Evolutionary conservation across 2,888 invertebrate genomes (phyloP), one percentile per base, ranked within the genome.

Genomic region (Drosophila mimetica): DNA sequence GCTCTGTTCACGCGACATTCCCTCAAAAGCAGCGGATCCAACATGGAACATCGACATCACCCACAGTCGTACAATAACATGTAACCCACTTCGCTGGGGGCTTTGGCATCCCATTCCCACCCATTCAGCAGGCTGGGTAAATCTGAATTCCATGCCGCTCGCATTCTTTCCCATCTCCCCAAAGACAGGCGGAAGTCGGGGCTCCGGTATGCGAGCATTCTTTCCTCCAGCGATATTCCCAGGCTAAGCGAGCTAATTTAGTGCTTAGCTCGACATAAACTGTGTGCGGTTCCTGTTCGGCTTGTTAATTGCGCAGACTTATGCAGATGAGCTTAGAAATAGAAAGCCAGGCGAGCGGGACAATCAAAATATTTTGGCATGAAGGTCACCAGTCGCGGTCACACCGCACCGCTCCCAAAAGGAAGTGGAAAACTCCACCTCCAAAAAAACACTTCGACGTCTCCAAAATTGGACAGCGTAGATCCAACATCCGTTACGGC

Each of bases 151-250:
- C 75, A 78, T 51, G 67, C 50, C 67, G 51, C 22, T 69, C 79
- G 60, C 81, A 81, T 81, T 81, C 86, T 86, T 81, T 52, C 42
- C 41, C 41, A 32, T 18, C 59, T 86, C 85, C 85, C 79, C 81
- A 81, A 79, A 73, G 78, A 67, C 66, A 48, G 50, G 67, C 86
- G 82, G 82, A 83, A 84, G 82, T 84, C 47, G 51, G 50, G 59
- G 73, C 82, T 82, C 63, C 66, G 81, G 75, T 63, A 80, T 84
- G 81, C 81, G 65, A 75, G 64, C 84, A 77, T 69, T 64, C 64
- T 64, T 52, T 16, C 16, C 36, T 8, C n/a, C 42, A 51, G 9
- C 28, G 13, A 18, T 28, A 25, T 73, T 71, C 65, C 64, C 73
- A 59, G 50, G 66, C 51, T 65, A 71, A 69, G 69, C 71, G 69